These are phyloP conservation scores for Urophycis tenuis DNA, from an alignment of 2,797 vertebrate species.

Conservation along the genomic window DNA sequence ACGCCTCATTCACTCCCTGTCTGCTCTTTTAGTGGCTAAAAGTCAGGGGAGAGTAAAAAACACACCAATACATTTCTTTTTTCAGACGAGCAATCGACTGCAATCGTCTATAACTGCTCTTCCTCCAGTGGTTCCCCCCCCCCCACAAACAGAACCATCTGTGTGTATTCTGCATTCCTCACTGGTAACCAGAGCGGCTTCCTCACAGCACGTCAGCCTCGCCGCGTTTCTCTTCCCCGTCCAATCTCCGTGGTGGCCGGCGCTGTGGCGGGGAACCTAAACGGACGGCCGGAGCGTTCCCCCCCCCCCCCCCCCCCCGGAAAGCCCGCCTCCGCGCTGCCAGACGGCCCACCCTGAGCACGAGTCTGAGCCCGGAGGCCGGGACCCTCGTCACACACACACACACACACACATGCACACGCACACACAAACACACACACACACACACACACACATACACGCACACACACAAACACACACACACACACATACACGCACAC, in stretches of 20 bases:
- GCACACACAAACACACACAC: too few species aligned
- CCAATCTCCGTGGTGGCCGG: too few species aligned
- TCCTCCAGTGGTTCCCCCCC: background rate
- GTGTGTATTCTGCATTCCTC: background rate
- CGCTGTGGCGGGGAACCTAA: background rate
- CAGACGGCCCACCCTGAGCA: background rate
- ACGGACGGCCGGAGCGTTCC: background rate
- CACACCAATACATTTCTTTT: background rate
- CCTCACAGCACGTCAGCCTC: background rate
- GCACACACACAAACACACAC: too few species aligned
- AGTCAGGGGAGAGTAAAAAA: background rate
- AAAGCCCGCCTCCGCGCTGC: background rate
- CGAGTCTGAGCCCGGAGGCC: background rate
- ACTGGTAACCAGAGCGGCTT: too few species aligned
- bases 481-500: too few species aligned
- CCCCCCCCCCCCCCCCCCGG: too few species aligned
- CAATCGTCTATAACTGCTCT: background rate
- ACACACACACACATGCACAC: too few species aligned
- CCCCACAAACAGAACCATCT: background rate
- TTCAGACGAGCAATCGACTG: background rate
- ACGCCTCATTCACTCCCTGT: background rate
- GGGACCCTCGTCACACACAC: background rate
- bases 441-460: too few species aligned
- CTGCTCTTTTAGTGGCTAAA: background rate
- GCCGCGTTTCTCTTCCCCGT: background rate